A percentile compares a stretch with the other conserved stretches of the same genome.
phyloP scores from a whole-genome alignment of 1,140 invertebrate species.

The Drosophila busckii region DNA sequence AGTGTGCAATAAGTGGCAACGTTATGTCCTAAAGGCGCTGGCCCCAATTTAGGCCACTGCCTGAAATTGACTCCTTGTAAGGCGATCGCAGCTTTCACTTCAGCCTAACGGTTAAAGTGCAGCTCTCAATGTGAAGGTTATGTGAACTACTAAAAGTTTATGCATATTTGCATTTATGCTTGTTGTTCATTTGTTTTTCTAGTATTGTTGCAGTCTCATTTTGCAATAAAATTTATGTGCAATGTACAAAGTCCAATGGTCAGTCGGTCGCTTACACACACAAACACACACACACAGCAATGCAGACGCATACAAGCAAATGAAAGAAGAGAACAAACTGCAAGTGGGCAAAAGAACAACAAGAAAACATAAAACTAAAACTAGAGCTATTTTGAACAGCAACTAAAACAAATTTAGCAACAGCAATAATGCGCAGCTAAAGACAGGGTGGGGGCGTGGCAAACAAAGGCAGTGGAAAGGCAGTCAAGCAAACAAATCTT shows the following conservation, averaged over 20 bases:
- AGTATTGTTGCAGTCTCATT: slow-evolving; percentile 49
- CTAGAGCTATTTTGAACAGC: slow-evolving; percentile 38
- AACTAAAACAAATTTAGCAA: slow-evolving; percentile 22
- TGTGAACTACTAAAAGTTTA: too few species aligned
- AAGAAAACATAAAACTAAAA: slow-evolving; percentile 10
- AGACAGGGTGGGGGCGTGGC: neutral
- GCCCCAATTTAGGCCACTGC: slow-evolving; percentile 26
- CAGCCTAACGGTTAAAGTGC: too few species aligned
- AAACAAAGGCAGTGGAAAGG: neutral
- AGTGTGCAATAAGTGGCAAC: too few species aligned
- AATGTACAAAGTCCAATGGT: slow-evolving; percentile 73
- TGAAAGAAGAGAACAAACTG: slow-evolving; percentile 28
- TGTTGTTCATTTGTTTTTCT: slow-evolving; percentile 27
- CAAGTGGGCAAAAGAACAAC: slow-evolving; percentile 5
- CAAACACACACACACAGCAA: slow-evolving; percentile 7
- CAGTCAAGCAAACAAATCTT: slow-evolving; percentile 15
- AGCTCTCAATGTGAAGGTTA: too few species aligned
- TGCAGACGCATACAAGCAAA: slow-evolving; percentile 17
- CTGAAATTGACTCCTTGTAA: too few species aligned
- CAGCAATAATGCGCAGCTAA: slow-evolving; percentile 9
- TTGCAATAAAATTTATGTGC: slow-evolving; percentile 66
- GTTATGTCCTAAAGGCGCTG: too few species aligned
- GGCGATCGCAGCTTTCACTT: too few species aligned
- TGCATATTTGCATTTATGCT: too few species aligned
- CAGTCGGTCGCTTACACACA: slow-evolving; percentile 45